A percentile compares a stretch with the other conserved stretches of the same genome.
Conservation (phyloP, 1,140 invertebrate genomes). For the Drosophila melanica region DNA sequence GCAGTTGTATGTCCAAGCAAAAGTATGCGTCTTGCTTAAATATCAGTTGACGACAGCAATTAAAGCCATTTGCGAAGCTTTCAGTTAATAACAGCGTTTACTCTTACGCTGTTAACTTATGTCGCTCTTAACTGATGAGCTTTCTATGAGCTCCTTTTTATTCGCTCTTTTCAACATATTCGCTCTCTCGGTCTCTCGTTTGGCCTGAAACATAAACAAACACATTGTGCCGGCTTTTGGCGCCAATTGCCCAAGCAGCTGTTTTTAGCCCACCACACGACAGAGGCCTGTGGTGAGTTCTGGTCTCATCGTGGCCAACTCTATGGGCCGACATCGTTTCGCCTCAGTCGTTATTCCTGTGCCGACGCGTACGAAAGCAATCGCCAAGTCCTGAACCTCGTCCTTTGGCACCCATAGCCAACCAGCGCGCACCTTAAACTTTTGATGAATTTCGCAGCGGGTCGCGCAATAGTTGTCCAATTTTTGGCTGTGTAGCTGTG, state of each 20-base stretch:
- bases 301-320: slow-evolving; percentile 48
- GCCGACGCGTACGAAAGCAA: slow-evolving; percentile 67
- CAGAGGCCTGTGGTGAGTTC: slow-evolving; percentile 52
- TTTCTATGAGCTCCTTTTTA: slow-evolving; percentile 13
- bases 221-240: slow-evolving; percentile 46
- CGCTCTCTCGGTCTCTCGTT: background rate
- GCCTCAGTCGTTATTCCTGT: slow-evolving; percentile 69
- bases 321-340: slow-evolving; percentile 48
- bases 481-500: slow-evolving; percentile 29
- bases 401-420: slow-evolving; percentile 5
- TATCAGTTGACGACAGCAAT: slow-evolving; percentile 1
- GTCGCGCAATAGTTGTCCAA: slow-evolving; percentile 2
- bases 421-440: slow-evolving; percentile 7
- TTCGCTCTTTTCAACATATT: background rate
- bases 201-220: slow-evolving; percentile 60
- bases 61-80: slow-evolving; percentile 22
- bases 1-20: background rate
- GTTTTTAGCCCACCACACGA: slow-evolving; percentile 36
- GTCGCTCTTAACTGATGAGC: slow-evolving; percentile 29
- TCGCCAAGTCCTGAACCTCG: slow-evolving; percentile 10
- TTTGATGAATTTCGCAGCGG: slow-evolving; percentile 23
- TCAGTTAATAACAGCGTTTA: slow-evolving; percentile 21
- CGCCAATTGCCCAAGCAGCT: slow-evolving; percentile 55
- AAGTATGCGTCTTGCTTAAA: background rate
- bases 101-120: slow-evolving; percentile 47